phyloP scores from a whole-genome alignment of 2,797 vertebrate genomes.

The Gymnopithys bicolor region DNA sequence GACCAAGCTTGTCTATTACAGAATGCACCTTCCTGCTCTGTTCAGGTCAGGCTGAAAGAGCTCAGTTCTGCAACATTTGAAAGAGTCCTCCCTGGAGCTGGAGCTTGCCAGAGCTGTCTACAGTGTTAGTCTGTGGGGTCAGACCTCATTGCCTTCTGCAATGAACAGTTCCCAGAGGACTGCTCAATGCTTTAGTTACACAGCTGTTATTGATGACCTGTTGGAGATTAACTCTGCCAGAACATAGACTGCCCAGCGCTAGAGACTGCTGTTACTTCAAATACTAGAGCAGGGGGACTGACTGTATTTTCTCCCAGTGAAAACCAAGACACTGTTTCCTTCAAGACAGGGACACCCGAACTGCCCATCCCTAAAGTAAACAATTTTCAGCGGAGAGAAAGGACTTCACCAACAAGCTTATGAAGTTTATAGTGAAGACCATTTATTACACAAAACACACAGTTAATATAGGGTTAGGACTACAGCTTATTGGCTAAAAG shows the following conservation, averaged over 20 bases:
- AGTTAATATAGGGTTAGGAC: no score
- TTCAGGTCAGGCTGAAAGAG: no score
- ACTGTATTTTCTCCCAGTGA: background rate
- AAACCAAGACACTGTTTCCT: background rate
- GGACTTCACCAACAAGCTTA: no score
- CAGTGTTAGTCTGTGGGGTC: no score
- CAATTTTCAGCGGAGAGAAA: no score
- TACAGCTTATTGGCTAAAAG: no score
- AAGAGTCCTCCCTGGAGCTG: no score
- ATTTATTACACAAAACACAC: no score
- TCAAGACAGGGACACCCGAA: background rate
- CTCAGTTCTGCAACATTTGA: no score
- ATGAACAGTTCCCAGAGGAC: background rate
- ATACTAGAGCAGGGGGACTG: background rate
- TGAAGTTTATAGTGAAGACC: no score
- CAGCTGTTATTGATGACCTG: background rate
- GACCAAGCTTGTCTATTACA: no score
- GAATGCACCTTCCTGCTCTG: background rate
- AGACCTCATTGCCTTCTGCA: background rate
- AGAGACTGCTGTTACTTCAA: background rate
- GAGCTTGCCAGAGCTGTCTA: no score
- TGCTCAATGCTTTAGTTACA: background rate
- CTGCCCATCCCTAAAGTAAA: background rate
- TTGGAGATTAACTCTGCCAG: background rate
- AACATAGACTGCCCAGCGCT: background rate